Evolutionary conservation across 1,140 invertebrate genomes (phyloP).

Genomic region (Cardiocondyla obscurior): DNA sequence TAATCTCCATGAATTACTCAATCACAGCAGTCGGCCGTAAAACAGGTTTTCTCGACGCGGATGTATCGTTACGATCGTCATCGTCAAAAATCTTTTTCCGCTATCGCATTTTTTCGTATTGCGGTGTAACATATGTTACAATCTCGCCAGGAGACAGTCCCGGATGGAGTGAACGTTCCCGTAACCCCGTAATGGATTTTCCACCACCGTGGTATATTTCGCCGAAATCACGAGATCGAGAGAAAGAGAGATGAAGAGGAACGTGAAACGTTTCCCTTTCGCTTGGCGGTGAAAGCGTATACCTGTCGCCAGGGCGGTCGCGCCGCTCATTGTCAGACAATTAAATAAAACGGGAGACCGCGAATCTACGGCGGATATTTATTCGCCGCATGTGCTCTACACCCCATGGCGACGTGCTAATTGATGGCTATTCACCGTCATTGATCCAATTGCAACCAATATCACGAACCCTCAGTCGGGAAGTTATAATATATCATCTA

Average conservation of each 20-base stretch:
- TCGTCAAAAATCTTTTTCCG: background rate
- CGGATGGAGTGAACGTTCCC: conserved; percentile 46
- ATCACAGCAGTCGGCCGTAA: background rate
- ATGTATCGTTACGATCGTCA: background rate
- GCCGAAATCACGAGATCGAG: background rate
- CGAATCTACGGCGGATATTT: background rate
- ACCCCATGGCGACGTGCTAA: conserved; percentile 29
- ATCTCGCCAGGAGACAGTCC: background rate
- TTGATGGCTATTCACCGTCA: conserved; percentile 68
- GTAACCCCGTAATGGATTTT: background rate
- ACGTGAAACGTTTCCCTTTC: conserved; percentile 37
- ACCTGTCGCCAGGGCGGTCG: background rate
- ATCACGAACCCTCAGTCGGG: conserved; percentile 20
- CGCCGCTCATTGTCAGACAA: background rate
- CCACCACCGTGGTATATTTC: background rate
- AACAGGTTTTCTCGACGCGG: background rate
- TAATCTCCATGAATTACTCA: background rate
- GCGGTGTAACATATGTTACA: conserved; percentile 45
- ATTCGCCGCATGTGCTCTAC: background rate
- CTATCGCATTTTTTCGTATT: background rate
- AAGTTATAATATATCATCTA: conserved; percentile 54
- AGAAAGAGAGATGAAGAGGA: background rate
- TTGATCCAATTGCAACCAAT: conserved; percentile 78
- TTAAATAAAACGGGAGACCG: conserved; percentile 8
- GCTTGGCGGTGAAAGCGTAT: background rate